Base-by-base conservation (phyloP, 2,888 invertebrate species). In the Dascillus cervinus region DNA sequence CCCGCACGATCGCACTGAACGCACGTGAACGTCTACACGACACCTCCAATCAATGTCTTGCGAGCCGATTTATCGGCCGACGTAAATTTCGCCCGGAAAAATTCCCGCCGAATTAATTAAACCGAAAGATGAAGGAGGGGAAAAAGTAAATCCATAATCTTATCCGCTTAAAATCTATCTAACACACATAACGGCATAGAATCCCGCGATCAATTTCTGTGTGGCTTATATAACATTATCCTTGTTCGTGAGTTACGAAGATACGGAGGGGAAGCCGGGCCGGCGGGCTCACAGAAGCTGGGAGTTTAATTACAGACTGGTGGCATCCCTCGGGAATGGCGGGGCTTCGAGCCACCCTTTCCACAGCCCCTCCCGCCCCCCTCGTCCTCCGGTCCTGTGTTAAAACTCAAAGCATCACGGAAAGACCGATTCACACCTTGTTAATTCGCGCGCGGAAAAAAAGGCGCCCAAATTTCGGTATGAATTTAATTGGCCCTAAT, bases 291-390 rank as follows among this genome's bases (percentile, higher is more conserved):
- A 48, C 53, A 50, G 52, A 49, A 56, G 52, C 55, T 52, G 53
- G 56, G 53, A 59, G 62, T 62, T 62, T 63, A 62, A 63, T 63
- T 63, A 63, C 61, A 61, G 61, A 58, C 62, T 57, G 55, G 55
- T 57, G 51, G 55, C 56, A 52, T 60, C 60, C 61, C 60, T 46
- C 38, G 59, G 57, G 61, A 60, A 50, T 51, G 53, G 48, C 47
- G 55, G 58, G 58, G 58, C 58, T 56, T 55, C 58, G 50, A 49
- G 43, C 46, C 47, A 46, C 43, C 49, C 47, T 45, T 46, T 44
- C 41, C 37, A 34, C 42, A 38, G 34, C 31, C 34, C 37, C 37
- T 25, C 39, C 41, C 36, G 40, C 44, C 43, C 37, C 37, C 39
- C 32, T 19, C 34, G 37, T 43, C 45, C 38, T 42, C 43, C 49